Percentiles rank a stretch among this genome's conserved stretches.
phyloP scores from a whole-genome alignment of 2,888 invertebrate genomes.

The Meiosimyza decipiens region DNA sequence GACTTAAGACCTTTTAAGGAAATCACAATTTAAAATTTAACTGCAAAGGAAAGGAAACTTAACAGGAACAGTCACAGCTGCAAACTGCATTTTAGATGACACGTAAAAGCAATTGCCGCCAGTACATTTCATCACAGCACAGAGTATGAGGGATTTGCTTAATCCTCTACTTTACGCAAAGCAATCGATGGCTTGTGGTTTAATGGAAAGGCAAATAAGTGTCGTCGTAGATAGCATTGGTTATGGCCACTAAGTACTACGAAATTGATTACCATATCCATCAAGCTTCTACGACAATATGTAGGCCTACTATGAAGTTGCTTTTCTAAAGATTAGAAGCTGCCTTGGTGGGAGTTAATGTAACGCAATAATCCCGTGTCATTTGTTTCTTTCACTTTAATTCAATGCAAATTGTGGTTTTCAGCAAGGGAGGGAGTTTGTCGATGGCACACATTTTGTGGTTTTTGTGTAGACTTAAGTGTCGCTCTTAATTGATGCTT shows the following conservation, averaged over 20 bases:
- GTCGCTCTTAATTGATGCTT: conserved; percentile 39
- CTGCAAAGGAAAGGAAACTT: not conserved
- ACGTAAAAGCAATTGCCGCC: conserved; percentile 14
- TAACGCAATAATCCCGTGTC: conserved; percentile 44
- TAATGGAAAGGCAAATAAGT: conserved; percentile 12
- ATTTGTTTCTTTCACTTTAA: conserved; percentile 29
- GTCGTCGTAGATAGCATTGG: not conserved
- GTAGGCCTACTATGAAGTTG: conserved; percentile 39
- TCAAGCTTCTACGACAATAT: conserved; percentile 48
- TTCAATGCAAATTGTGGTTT: conserved; percentile 38
- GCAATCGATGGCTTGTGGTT: conserved; percentile 43
- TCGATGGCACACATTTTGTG: conserved; percentile 15
- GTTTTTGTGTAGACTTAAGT: conserved; percentile 29
- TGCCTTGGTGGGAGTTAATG: conserved; percentile 12
- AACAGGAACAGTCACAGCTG: no score
- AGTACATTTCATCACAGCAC: not conserved
- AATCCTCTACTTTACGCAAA: conserved; percentile 16
- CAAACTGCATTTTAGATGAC: no score
- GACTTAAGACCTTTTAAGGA: conserved; percentile 24
- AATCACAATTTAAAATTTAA: conserved; percentile 34
- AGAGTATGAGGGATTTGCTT: not conserved
- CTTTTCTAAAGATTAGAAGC: not conserved
- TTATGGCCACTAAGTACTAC: conserved; percentile 50
- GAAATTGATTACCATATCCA: conserved; percentile 63
- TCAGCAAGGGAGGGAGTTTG: conserved; percentile 18